Evolutionary conservation across 2,797 vertebrate species (phyloP).

Genomic region (Petrocephalus schoutedeni): DNA sequence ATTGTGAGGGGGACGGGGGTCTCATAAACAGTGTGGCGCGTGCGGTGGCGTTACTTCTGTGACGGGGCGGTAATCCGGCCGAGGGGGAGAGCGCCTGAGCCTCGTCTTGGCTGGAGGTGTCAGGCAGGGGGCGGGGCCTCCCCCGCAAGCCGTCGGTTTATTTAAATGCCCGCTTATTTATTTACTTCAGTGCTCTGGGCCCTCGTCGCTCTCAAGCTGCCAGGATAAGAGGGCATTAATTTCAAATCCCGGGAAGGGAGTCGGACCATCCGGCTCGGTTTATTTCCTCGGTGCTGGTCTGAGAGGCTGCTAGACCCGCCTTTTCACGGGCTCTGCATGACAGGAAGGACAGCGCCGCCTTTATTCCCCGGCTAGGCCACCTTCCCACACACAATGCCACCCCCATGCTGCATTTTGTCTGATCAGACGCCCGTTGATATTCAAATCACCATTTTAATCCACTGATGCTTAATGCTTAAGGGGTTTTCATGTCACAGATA

Average conservation of each 20-base stretch:
- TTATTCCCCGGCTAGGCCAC: not conserved
- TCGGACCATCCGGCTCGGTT: not conserved
- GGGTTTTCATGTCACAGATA: not conserved
- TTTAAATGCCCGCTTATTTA: constrained; percentile 53
- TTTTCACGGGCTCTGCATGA: not conserved
- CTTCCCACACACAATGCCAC: not conserved
- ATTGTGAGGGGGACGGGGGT: constrained; percentile 35
- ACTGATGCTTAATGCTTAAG: not conserved
- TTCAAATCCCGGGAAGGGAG: not conserved
- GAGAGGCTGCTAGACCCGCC: not conserved
- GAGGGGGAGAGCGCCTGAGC: not conserved
- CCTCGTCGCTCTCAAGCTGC: not conserved
- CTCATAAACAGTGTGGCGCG: constrained; percentile 62
- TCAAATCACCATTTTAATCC: not conserved
- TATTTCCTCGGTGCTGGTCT: not conserved
- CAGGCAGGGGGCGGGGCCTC: constrained; percentile 12
- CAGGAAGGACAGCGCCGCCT: not conserved
- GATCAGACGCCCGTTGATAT: not conserved
- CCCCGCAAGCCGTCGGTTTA: constrained; percentile 58
- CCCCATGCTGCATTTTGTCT: not conserved
- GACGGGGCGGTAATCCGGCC: constrained; percentile 50
- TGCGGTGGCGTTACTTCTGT: constrained; percentile 58
- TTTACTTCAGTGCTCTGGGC: constrained; percentile 47
- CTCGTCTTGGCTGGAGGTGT: not conserved
- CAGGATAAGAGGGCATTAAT: constrained; percentile 22